Evolutionary conservation across 2,113 vertebrate species (phyloP).

Genomic region (Sylvicapra grimmia): DNA sequence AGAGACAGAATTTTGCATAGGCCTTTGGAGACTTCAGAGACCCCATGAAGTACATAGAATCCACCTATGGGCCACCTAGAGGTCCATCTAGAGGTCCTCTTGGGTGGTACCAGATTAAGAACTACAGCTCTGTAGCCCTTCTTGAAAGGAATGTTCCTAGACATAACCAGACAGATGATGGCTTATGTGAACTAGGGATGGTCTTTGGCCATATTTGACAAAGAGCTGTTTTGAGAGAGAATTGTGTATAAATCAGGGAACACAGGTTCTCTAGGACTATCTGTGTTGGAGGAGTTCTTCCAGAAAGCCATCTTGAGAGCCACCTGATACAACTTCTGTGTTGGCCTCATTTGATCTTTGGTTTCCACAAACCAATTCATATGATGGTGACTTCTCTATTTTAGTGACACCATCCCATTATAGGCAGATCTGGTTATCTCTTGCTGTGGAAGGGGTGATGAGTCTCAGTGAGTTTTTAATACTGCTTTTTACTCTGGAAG

Average conservation of each 20-base stretch:
- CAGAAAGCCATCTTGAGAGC: background rate
- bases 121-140: background rate
- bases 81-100: background rate
- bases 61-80: background rate
- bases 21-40: background rate
- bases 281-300: constrained; percentile 22
- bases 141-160: background rate
- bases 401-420: background rate
- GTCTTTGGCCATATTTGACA: background rate
- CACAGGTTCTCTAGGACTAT: constrained; percentile 24
- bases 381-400: background rate
- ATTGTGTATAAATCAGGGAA: background rate
- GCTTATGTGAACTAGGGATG: background rate
- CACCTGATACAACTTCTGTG: constrained; percentile 21
- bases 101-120: background rate
- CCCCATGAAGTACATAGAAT: background rate
- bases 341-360: constrained; percentile 21
- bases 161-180: background rate
- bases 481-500: background rate
- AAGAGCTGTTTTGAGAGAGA: background rate
- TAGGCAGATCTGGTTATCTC: background rate
- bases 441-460: background rate
- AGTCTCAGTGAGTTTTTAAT: background rate
- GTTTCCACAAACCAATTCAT: background rate
- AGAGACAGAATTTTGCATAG: background rate